Evolutionary conservation across 2,888 invertebrate genomes (phyloP).

Genomic region (Scaptomyza cyrtandrae): DNA sequence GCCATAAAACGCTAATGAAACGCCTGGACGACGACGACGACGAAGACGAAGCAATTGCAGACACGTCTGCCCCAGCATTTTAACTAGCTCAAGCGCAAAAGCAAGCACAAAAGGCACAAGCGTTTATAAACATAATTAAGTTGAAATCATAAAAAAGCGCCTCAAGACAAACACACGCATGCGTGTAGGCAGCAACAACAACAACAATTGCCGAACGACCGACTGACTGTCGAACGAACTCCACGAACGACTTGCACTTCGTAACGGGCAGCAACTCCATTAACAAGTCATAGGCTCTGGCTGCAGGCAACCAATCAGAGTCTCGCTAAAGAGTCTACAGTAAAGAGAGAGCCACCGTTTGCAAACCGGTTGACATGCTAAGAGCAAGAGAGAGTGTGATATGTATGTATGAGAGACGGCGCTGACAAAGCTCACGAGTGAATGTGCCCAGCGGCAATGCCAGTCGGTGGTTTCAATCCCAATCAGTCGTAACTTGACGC

Average conservation of each 20-base stretch:
- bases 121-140: constrained; percentile 77
- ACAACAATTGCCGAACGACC: constrained; percentile 7
- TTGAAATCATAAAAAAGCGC: constrained; percentile 77
- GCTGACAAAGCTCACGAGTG: constrained; percentile 48
- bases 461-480: constrained; percentile 45
- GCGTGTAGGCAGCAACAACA: constrained; percentile 52
- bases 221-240: constrained; percentile 24
- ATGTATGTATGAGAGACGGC: not conserved
- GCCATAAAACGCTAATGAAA: constrained; percentile 65
- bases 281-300: constrained; percentile 60
- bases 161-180: constrained; percentile 60
- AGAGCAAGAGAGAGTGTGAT: constrained; percentile 46
- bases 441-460: constrained; percentile 73
- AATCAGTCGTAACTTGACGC: constrained; percentile 73
- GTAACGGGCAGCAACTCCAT: constrained; percentile 64
- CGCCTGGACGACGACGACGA: constrained; percentile 24
- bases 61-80: constrained; percentile 55
- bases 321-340: constrained; percentile 56
- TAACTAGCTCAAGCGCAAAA: constrained; percentile 62
- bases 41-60: constrained; percentile 42
- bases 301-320: constrained; percentile 73
- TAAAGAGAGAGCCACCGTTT: constrained; percentile 52
- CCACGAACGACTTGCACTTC: constrained; percentile 48
- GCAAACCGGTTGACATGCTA: constrained; percentile 63
- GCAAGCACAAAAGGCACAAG: constrained; percentile 40